Percentiles rank a stretch among this genome's conserved stretches.
These are phyloP conservation scores for Cynopterus sphinx DNA, from an alignment of 2,797 vertebrate genomes.

Conservation along the genomic window DNA sequence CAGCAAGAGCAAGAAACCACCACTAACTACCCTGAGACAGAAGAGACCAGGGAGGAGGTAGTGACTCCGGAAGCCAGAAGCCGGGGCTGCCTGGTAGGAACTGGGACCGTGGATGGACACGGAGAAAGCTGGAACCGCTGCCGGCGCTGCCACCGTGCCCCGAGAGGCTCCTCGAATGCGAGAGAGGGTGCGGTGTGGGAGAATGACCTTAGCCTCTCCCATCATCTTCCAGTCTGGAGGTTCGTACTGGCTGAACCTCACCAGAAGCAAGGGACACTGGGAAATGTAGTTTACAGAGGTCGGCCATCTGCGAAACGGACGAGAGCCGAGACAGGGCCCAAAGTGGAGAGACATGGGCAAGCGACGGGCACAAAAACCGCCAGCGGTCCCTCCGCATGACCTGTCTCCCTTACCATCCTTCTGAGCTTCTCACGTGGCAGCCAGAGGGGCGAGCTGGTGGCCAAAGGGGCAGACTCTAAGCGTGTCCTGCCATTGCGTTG, in stretches of 20 bases:
- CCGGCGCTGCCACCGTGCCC: not conserved
- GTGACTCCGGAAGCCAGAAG: not conserved
- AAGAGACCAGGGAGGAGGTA: no score
- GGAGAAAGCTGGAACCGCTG: not conserved
- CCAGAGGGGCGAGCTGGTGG: not conserved
- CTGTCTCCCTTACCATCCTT: not conserved
- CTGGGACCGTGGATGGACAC: not conserved
- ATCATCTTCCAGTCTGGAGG: not conserved
- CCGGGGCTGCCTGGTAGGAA: not conserved
- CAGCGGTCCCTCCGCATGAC: not conserved
- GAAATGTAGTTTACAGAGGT: not conserved
- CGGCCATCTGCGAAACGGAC: not conserved
- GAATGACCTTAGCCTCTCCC: not conserved
- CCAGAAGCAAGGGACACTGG: not conserved
- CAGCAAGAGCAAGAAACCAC: not conserved
- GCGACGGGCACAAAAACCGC: not conserved
- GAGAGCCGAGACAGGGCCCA: not conserved
- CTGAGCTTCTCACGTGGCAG: not conserved
- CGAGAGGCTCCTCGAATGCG: not conserved
- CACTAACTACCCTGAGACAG: no score
- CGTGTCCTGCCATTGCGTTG: fast-evolving
- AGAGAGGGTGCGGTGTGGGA: not conserved
- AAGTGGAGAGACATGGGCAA: not conserved
- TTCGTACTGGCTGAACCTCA: not conserved
- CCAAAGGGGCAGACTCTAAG: not conserved